Conservation (phyloP, 2,113 vertebrate species). For the Neopipo cinnamomea region DNA sequence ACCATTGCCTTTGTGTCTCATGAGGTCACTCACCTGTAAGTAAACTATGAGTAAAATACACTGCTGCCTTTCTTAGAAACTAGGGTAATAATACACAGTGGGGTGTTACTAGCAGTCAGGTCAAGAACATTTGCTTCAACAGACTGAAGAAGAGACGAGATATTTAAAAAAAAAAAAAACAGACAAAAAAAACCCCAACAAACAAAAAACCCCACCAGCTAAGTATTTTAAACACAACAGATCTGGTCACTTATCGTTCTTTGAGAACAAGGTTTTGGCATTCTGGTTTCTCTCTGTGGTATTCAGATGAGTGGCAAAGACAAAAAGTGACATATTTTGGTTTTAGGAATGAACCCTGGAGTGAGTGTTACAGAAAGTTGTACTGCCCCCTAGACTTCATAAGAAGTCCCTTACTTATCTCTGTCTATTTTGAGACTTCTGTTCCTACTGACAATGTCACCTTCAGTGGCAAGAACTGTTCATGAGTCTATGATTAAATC, state of each 20-base stretch:
- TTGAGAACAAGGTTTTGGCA: not conserved
- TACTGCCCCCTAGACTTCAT: not conserved
- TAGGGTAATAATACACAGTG: rapidly evolving
- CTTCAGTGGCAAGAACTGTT: not conserved
- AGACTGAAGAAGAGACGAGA: not conserved
- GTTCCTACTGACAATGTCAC: not conserved
- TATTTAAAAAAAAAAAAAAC: not conserved
- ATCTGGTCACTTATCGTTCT: not conserved
- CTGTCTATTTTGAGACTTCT: not conserved
- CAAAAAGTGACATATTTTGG: not conserved
- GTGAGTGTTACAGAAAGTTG: not conserved
- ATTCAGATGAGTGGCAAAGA: not conserved
- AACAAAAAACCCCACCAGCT: not conserved
- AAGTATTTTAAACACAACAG: not conserved
- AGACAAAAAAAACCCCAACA: not conserved
- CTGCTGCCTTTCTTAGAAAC: not conserved
- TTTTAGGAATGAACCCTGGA: not conserved
- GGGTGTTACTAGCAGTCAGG: not conserved
- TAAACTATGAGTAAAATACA: not conserved
- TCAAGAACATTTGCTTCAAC: not conserved
- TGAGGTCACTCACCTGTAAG: not conserved
- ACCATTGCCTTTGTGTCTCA: not conserved
- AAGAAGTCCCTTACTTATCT: not conserved
- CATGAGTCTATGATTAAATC: not conserved
- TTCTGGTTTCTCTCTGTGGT: not conserved